These are phyloP conservation scores for Dasysyrphus tricinctus DNA, from an alignment of 2,888 invertebrate genomes.

Conservation along the genomic window DNA sequence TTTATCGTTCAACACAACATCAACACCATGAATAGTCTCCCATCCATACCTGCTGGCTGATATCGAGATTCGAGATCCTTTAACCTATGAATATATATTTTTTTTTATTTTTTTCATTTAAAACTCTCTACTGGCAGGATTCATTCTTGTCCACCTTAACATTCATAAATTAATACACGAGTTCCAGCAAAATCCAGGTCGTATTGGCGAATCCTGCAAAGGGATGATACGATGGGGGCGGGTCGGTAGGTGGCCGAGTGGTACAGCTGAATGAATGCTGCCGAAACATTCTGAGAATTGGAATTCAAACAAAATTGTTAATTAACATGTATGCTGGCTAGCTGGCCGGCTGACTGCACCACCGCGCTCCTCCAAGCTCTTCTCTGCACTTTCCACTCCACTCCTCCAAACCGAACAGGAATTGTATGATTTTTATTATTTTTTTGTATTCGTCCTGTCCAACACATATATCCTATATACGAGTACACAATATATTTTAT, in stretches of 20 bases:
- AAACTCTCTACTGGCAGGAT: constrained; percentile 1
- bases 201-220: constrained; percentile 14
- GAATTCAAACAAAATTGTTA: constrained; percentile 81
- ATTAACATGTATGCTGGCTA: constrained; percentile 78
- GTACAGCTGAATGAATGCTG: constrained; percentile 56
- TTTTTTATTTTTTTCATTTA: constrained; percentile 6
- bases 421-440: constrained; percentile 16
- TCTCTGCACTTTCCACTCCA: background rate
- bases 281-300: constrained; percentile 76
- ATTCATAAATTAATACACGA: constrained; percentile 55
- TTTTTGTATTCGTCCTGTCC: constrained; percentile 32
- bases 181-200: constrained; percentile 27
- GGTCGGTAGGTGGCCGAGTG: constrained; percentile 5
- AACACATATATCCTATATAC: constrained; percentile 20
- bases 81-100: constrained; percentile 19
- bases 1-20: constrained; percentile 15
- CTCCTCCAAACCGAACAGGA: background rate
- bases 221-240: background rate
- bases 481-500: constrained; percentile 62
- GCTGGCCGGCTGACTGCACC: constrained; percentile 1
- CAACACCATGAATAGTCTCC: constrained; percentile 6
- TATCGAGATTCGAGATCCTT: constrained; percentile 6
- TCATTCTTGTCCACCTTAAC: constrained; percentile 32
- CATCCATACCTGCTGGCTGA: background rate
- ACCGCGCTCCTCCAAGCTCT: background rate